Conservation (phyloP, 92 coral and sea anemone species). For the Paramuricea clavata region DNA sequence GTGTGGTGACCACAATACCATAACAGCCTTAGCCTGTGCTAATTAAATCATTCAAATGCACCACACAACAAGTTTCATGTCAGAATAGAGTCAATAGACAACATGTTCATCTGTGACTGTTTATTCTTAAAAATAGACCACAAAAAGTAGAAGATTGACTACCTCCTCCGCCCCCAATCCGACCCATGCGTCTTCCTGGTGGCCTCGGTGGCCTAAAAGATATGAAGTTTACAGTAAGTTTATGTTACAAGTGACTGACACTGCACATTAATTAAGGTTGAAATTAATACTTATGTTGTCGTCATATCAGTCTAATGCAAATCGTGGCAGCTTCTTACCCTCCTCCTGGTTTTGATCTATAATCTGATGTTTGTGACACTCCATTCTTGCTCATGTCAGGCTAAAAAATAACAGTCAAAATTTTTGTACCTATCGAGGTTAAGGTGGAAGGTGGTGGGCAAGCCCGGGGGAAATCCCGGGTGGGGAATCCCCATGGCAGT, state of each 20-base stretch:
- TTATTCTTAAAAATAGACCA: too few species aligned
- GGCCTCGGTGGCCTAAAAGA: slow-evolving; percentile 72
- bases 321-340: slow-evolving; percentile 72
- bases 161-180: slow-evolving; percentile 91
- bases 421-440: background rate
- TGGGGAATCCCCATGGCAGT: too few species aligned
- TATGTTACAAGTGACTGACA: background rate
- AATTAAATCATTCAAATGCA: background rate
- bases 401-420: slow-evolving; percentile 41
- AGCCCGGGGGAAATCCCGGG: too few species aligned
- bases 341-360: slow-evolving; percentile 86
- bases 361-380: slow-evolving; percentile 78
- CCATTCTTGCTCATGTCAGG: slow-evolving; percentile 90
- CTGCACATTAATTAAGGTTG: too few species aligned
- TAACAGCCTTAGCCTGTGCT: too few species aligned
- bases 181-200: slow-evolving; percentile 89
- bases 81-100: too few species aligned
- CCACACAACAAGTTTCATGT: too few species aligned
- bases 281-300: too few species aligned
- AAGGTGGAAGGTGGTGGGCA: too few species aligned
- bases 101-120: too few species aligned
- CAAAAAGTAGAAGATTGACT: too few species aligned
- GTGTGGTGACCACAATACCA: too few species aligned
- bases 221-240: background rate
- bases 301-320: background rate